Conservation (phyloP, 2,797 vertebrate species). For the Poecilia gillii region DNA sequence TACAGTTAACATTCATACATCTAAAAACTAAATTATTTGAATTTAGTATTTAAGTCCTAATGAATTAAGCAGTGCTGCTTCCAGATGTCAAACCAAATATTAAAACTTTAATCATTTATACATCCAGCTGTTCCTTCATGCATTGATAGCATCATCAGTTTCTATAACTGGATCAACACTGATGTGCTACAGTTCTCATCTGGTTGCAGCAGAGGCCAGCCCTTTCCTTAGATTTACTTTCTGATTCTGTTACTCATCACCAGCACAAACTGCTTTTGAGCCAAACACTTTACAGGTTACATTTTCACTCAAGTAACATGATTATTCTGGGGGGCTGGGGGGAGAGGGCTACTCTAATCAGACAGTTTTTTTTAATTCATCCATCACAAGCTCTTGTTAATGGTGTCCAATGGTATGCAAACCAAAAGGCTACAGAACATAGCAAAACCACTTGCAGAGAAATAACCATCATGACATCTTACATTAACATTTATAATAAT, state of each 20-base stretch:
- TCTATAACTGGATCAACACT: neutral
- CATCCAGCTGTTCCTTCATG: neutral
- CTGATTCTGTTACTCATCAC: neutral
- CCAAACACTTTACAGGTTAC: neutral
- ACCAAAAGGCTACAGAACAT: constrained; percentile 61
- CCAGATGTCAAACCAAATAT: neutral
- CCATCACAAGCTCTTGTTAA: constrained; percentile 67
- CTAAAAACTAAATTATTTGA: neutral
- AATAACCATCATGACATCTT: constrained; percentile 32
- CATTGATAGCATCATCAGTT: neutral
- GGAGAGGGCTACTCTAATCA: constrained; percentile 73
- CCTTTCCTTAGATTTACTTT: neutral
- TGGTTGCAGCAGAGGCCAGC: neutral
- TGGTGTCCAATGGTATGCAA: constrained; percentile 76
- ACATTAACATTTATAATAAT: constrained; percentile 46
- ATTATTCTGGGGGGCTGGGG: constrained; percentile 33
- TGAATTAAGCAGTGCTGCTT: neutral
- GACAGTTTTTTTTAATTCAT: constrained; percentile 63
- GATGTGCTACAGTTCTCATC: neutral
- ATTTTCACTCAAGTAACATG: neutral
- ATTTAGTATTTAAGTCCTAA: neutral
- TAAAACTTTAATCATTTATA: neutral
- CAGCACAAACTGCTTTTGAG: neutral
- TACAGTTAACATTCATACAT: neutral
- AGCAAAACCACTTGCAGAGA: constrained; percentile 42